These are phyloP conservation scores for Acanthiza pusilla DNA, from an alignment of 2,797 vertebrate genomes.

Conservation along the genomic window DNA sequence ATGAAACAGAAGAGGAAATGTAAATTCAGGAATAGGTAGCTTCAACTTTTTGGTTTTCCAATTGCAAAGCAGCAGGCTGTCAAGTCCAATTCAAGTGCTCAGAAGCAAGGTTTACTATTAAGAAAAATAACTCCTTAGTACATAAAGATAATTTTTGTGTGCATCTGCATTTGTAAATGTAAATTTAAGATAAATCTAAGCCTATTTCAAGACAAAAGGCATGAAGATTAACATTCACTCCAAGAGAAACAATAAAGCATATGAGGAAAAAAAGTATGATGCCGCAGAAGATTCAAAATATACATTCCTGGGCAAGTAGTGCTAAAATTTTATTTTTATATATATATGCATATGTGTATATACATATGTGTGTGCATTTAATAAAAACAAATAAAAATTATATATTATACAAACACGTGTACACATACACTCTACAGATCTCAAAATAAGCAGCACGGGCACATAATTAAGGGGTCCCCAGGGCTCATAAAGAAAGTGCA, in stretches of 20 bases:
- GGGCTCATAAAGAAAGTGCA: slow-evolving; percentile 59
- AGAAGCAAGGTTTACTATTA: neutral
- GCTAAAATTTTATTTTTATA: neutral
- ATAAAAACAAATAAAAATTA: neutral
- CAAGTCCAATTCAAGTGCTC: neutral
- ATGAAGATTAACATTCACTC: neutral
- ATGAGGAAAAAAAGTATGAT: neutral
- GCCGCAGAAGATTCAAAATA: neutral
- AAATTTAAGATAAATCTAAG: neutral
- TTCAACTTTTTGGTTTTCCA: neutral
- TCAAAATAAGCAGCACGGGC: slow-evolving; percentile 41
- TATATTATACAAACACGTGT: neutral
- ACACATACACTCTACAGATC: neutral
- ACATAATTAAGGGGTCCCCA: slow-evolving; percentile 52
- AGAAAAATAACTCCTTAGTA: neutral
- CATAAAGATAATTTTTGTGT: neutral
- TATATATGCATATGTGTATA: neutral
- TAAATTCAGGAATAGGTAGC: neutral
- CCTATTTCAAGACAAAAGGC: neutral
- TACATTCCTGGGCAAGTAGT: neutral
- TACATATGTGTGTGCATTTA: neutral
- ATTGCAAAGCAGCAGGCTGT: neutral
- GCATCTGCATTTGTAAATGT: neutral
- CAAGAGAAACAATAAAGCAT: neutral
- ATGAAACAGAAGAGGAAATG: neutral